Evolutionary conservation across 2,888 invertebrate genomes (phyloP).

Genomic region (Serrognathus titanus): DNA sequence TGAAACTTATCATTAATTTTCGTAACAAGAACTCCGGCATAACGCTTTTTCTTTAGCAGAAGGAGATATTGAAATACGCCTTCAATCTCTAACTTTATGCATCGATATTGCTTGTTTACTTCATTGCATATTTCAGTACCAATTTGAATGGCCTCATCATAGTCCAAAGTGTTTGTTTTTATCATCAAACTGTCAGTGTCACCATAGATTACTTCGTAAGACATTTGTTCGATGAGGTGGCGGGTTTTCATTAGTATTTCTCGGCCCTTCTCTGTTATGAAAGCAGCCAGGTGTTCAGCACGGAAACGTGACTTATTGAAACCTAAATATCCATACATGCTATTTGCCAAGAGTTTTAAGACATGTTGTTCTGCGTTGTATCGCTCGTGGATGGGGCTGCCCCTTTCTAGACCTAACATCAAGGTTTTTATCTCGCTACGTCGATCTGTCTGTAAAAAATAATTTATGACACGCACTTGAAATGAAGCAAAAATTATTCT

Average conservation of each 20-base stretch:
- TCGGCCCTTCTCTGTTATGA: slow-evolving; percentile 83
- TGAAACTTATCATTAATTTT: neutral
- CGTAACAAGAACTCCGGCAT: neutral
- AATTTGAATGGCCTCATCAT: neutral
- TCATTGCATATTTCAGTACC: neutral
- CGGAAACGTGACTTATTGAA: slow-evolving; percentile 81
- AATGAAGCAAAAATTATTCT: no score
- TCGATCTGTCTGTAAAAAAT: no score
- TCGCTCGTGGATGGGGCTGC: no score
- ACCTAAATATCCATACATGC: slow-evolving; percentile 96
- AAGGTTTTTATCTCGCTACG: neutral
- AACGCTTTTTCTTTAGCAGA: neutral
- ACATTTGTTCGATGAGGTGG: slow-evolving; percentile 78
- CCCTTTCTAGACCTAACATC: neutral
- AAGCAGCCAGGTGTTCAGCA: slow-evolving; percentile 87
- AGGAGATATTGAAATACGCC: neutral
- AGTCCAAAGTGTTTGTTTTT: neutral
- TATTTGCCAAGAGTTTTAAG: neutral
- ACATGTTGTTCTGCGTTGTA: no score
- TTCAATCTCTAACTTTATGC: neutral
- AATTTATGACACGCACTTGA: no score
- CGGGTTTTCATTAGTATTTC: slow-evolving; percentile 85
- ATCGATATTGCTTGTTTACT: neutral
- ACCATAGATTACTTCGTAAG: slow-evolving; percentile 91
- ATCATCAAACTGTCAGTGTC: slow-evolving; percentile 98